Conservation (phyloP, 2,797 vertebrate genomes). For the Poeciliopsis infans region DNA sequence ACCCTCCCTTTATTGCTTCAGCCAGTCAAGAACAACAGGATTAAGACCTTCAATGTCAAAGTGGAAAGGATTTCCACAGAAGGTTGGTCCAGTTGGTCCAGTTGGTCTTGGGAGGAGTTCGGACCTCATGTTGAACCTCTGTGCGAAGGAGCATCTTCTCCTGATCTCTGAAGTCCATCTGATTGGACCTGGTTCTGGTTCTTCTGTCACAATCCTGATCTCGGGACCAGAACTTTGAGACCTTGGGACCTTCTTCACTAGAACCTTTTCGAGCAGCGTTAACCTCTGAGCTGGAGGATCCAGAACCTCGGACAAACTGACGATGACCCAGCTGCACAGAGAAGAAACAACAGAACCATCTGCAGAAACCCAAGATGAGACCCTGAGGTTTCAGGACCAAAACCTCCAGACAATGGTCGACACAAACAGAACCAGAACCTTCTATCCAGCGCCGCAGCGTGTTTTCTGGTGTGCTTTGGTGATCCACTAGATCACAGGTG, state of each 20-base stretch:
- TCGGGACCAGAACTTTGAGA: not conserved
- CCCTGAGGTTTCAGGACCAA: too few relatives aligned
- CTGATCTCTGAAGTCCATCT: not conserved
- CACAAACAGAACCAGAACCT: not conserved
- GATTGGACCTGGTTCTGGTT: not conserved
- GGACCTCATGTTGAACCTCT: not conserved
- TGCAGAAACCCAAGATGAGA: too few relatives aligned
- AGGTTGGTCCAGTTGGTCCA: too few relatives aligned
- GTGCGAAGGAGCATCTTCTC: not conserved
- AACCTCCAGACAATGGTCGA: not conserved
- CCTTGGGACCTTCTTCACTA: not conserved
- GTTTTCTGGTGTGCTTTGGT: not conserved
- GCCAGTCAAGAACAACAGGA: not conserved
- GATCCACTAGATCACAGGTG: not conserved
- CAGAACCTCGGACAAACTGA: too few relatives aligned
- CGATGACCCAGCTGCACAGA: too few relatives aligned
- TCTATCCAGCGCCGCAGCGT: not conserved
- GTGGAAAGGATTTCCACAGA: too few relatives aligned
- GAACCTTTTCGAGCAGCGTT: not conserved
- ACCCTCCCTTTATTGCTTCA: not conserved
- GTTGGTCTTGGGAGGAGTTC: too few relatives aligned
- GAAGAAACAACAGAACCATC: too few relatives aligned
- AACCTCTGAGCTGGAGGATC: too few relatives aligned
- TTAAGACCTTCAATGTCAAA: not conserved
- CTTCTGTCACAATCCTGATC: not conserved